Percentiles rank a stretch among this genome's conserved stretches.
These are phyloP conservation scores for Samia ricini DNA, from an alignment of 1,140 invertebrate species.

Conservation along the genomic window DNA sequence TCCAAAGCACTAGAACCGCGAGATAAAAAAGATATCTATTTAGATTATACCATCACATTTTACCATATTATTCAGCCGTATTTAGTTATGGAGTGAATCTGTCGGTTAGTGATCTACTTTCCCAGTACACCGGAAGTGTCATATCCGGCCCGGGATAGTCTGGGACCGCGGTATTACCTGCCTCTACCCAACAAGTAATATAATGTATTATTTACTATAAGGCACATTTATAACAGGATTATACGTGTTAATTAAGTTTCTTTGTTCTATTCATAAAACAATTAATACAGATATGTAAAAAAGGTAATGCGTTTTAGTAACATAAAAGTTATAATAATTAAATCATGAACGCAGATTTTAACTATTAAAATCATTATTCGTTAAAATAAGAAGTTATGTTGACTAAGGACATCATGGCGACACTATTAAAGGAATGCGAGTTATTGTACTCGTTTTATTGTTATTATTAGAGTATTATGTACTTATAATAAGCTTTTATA, in stretches of 20 bases:
- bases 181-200: neutral
- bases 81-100: neutral
- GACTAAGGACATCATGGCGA: neutral
- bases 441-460: neutral
- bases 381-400: neutral
- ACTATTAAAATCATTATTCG: too few species aligned
- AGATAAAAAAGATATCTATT: too few species aligned
- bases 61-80: neutral
- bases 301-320: too few species aligned
- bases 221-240: neutral
- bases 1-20: neutral
- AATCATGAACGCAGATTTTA: too few species aligned
- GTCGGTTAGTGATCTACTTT: neutral
- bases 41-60: neutral
- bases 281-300: too few species aligned
- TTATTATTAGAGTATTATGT: neutral
- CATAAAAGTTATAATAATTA: too few species aligned
- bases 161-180: constrained; percentile 6
- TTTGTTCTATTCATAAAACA: too few species aligned
- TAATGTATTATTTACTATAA: neutral
- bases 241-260: neutral
- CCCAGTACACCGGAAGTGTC: neutral
- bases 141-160: constrained; percentile 15
- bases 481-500: neutral
- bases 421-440: neutral